Base-by-base conservation (phyloP, 2,113 vertebrate genomes). In the Erythrocercus mccallii region DNA sequence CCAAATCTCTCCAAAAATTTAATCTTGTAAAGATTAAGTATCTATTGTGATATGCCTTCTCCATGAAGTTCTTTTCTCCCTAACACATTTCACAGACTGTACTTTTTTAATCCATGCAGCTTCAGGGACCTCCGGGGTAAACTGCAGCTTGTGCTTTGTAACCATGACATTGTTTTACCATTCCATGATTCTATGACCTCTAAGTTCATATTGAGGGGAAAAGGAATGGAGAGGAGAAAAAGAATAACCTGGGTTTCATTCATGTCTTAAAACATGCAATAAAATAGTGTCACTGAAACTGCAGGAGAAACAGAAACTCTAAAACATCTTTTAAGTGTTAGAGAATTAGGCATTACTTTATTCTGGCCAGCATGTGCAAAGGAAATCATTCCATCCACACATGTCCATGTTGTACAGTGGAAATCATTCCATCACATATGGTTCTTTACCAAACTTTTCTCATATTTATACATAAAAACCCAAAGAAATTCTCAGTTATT, bases 141-240 rank as follows among this genome's bases (percentile, higher is more conserved):
- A 50, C 3, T 24, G 7, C 0, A 0, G 1, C 33, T 80, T 58
- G 7, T 12, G 74, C 18, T 71, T 81, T 60, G 4, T 27, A 37
- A 51, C 33, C 14, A 15, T 51, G 14, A 23, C 22, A 33, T 15
- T 44, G 14, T 44, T 83, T 54, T 53, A 33, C 3, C 3, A 15
- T 74, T 76, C 38, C 54, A 11, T n/a, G 23, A 37, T 56, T 62
- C 42, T 69, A 2, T 53, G 14, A 61, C 7, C 10, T 81, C 27
- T 51, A 40, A 56, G 2, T 73, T 77, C 25, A 45, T 57, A 40
- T 8, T 61, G 27, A 73, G 8, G 12, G 8, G 5, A 5, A 38
- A 91, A 56, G 31, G 25, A 87, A 31, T 6, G 9, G 6, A 61
- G 21, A 69, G 24, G 16, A 81, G 10, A 69, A 90, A 70, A 6